A percentile compares a stretch with the other conserved stretches of the same genome.
Conservation (phyloP, 2,888 invertebrate genomes). For the Piscicola geometra region DNA sequence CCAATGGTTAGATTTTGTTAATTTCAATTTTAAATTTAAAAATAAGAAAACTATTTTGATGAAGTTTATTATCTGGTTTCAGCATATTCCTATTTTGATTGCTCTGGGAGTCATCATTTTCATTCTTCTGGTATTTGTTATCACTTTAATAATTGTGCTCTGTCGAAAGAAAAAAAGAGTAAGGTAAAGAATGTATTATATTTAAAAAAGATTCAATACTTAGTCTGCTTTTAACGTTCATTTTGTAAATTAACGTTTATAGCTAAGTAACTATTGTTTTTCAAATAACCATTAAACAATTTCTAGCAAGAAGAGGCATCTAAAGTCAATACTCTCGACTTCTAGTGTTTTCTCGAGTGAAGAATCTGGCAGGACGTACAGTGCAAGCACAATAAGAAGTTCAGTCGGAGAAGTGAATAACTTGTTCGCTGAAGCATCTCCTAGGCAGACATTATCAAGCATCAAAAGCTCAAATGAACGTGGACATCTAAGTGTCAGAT, state of each 20-base stretch:
- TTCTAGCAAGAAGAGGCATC: not conserved
- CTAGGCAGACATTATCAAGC: too few relatives aligned
- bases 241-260: too few relatives aligned
- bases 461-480: too few relatives aligned
- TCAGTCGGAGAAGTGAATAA: not conserved
- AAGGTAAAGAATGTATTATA: not conserved
- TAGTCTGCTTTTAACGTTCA: not conserved
- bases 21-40: too few relatives aligned
- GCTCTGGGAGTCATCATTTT: not conserved
- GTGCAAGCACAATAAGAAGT: not conserved
- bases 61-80: not conserved
- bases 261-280: not conserved
- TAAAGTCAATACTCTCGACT: not conserved
- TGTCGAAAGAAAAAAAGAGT: not conserved
- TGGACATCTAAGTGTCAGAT: too few relatives aligned
- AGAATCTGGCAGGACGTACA: not conserved
- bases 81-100: constrained; percentile 2
- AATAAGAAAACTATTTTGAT: too few relatives aligned
- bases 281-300: not conserved
- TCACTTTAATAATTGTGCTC: constrained; percentile 7
- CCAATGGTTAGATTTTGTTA: not conserved
- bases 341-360: not conserved
- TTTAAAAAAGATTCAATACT: not conserved
- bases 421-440: too few relatives aligned
- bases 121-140: constrained; percentile 7